Conservation (phyloP, 1,140 invertebrate species). For the Drosophila nannoptera region DNA sequence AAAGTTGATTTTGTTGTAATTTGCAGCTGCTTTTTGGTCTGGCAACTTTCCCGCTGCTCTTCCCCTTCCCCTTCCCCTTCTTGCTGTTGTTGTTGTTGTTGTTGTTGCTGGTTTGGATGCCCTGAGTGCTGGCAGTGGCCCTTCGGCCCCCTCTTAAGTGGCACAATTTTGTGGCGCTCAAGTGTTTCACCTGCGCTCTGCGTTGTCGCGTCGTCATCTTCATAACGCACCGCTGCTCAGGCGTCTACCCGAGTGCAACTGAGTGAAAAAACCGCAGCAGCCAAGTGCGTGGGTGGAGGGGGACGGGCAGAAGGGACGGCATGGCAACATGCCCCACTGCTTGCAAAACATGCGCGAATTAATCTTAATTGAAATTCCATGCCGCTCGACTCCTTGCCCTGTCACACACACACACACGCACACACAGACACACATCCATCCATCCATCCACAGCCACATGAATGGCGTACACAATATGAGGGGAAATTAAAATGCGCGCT, state of each 20-base stretch:
- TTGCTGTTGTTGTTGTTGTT: constrained; percentile 23
- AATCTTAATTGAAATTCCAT: constrained; percentile 77
- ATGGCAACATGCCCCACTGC: constrained; percentile 5
- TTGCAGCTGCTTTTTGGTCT: constrained; percentile 56
- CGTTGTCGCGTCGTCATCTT: constrained; percentile 42
- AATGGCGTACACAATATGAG: too few relatives aligned
- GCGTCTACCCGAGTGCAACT: constrained; percentile 65
- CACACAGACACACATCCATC: constrained; percentile 13
- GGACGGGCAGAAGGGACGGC: background rate
- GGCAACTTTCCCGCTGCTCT: constrained; percentile 20
- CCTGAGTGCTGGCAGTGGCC: background rate
- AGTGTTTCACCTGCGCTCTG: constrained; percentile 39
- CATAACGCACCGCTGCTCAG: constrained; percentile 70
- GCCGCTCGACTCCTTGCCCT: constrained; percentile 44
- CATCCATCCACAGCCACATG: too few relatives aligned
- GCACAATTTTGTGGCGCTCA: constrained; percentile 65
- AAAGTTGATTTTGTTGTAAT: constrained; percentile 70
- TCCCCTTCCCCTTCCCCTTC: too few relatives aligned
- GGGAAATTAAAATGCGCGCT: constrained; percentile 36
- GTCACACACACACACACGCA: constrained; percentile 20
- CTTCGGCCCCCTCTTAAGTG: constrained; percentile 59
- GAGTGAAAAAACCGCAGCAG: constrained; percentile 68
- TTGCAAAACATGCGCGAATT: constrained; percentile 68
- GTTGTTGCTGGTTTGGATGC: constrained; percentile 28
- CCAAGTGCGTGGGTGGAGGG: constrained; percentile 13